Percentiles rank a stretch among this genome's conserved stretches.
Evolutionary conservation across 2,113 vertebrate genomes (phyloP).

Genomic region (Taurulus bubalis): DNA sequence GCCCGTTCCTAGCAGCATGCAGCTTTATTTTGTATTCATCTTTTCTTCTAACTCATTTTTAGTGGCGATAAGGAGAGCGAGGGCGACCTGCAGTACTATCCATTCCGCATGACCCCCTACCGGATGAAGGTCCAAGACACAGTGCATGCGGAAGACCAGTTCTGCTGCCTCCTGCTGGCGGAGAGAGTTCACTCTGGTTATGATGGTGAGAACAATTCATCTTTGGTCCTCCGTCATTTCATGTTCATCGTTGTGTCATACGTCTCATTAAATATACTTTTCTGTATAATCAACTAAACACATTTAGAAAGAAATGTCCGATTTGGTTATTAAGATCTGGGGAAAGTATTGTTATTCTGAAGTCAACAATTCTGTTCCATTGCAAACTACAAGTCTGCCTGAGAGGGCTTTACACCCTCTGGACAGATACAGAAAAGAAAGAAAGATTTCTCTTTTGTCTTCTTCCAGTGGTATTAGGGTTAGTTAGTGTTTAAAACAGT

Average conservation of each 20-base stretch:
- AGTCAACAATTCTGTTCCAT: too few relatives aligned
- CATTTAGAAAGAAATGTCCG: neutral
- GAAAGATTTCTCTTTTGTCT: too few relatives aligned
- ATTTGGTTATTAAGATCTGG: neutral
- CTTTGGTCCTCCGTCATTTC: neutral
- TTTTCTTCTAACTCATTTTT: conserved; percentile 3
- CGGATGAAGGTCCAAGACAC: conserved; percentile 89
- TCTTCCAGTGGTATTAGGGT: too few relatives aligned
- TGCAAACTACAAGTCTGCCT: too few relatives aligned
- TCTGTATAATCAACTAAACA: neutral
- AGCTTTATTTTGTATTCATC: neutral
- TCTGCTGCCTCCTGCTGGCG: conserved; percentile 94
- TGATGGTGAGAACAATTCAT: conserved; percentile 86
- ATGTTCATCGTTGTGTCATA: neutral
- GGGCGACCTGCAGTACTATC: conserved; percentile 87
- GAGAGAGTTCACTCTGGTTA: conserved; percentile 97
- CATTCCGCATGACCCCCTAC: conserved; percentile 96
- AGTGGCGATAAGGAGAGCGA: conserved; percentile 86
- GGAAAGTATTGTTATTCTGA: neutral
- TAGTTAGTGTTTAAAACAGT: too few relatives aligned
- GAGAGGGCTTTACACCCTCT: too few relatives aligned
- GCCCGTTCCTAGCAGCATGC: too few relatives aligned
- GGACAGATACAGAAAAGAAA: too few relatives aligned
- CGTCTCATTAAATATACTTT: neutral
- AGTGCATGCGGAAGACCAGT: conserved; percentile 86